Base-by-base conservation (phyloP, 2,797 vertebrate species). In the Alcedo quadribrachys region DNA sequence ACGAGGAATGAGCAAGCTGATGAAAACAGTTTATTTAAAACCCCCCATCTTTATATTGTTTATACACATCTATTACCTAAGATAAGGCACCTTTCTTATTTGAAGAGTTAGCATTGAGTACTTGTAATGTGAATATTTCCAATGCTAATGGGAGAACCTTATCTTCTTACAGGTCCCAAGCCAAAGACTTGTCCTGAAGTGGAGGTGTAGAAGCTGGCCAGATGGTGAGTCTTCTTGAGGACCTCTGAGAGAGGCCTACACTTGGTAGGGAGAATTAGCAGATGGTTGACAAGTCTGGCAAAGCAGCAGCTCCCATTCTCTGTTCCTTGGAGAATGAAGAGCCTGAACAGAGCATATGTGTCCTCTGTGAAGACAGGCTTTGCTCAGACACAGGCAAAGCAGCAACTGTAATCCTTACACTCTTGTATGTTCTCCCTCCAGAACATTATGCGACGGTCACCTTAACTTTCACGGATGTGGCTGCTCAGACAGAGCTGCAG, bases 111-210 rank as follows among this genome's bases (percentile, higher is more conserved):
- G 30, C 33, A 50, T 1, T 4, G 25, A 20, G 21, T 25, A 33
- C 40, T 18, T 0, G 0, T 2, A 19, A 6, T 1, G 17, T 20
- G 27, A 70, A 20, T 65, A 18, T 57, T 24, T 45, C 50, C 18
- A 6, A 3, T 4, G 6, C 46, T 91, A 53, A 80, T 1, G 2
- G 16, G 37, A 43, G 22, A 68, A 46, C 40, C 5, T 35, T 51
- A 0, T 86, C 70, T 94, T 51, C 80, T 88, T 82, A 22, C 89
- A 97, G 97, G 93, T 97, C 50, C 96, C 89, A 74, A 95, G 95
- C 40, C 95, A 95, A 90, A 97, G 96, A 83, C 92, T 98, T 15
- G 57, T 96, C 76, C 94, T 97, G 92, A 98, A 97, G 90, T 97
- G 96, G 97, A 80, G 97, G 63, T 96, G 94, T 25, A 92, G 87